Percentiles rank a stretch among this genome's conserved stretches.
Conservation (phyloP, 1,140 invertebrate species). For the Drosophila jambulina region DNA sequence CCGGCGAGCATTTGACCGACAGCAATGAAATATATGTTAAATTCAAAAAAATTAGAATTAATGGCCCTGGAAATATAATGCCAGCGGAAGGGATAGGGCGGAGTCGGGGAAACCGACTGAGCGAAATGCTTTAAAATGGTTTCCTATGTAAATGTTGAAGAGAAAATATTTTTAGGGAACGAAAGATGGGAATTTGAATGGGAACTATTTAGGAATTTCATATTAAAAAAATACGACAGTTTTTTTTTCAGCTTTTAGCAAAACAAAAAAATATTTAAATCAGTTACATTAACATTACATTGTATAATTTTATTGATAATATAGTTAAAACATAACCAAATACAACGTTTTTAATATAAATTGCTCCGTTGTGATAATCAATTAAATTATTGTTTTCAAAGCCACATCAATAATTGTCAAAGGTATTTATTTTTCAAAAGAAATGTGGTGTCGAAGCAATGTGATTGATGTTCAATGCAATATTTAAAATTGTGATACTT, state of each 20-base stretch:
- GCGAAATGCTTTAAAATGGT: slow-evolving; percentile 3
- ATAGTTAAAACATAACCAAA: too few relatives aligned
- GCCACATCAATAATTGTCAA: slow-evolving; percentile 8
- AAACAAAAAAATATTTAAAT: background rate
- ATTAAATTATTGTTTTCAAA: slow-evolving; percentile 17
- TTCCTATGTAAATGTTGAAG: background rate
- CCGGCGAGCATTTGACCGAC: slow-evolving; percentile 62
- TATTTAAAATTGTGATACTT: slow-evolving; percentile 14
- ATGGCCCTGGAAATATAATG: slow-evolving; percentile 51
- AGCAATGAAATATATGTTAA: slow-evolving; percentile 72
- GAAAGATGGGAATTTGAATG: background rate
- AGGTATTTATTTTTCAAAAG: slow-evolving; percentile 12
- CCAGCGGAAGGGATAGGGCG: background rate
- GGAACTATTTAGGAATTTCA: too few relatives aligned
- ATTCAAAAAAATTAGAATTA: slow-evolving; percentile 77
- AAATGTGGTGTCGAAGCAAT: background rate
- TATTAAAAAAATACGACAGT: background rate
- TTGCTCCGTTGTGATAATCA: slow-evolving; percentile 1
- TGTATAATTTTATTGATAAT: background rate
- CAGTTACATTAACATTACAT: background rate
- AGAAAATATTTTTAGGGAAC: background rate
- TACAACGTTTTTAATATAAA: background rate
- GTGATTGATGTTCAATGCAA: slow-evolving; percentile 42
- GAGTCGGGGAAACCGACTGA: background rate
- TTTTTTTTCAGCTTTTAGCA: background rate